Percentiles rank a stretch among this genome's conserved stretches.
Conservation (phyloP, 2,797 vertebrate genomes). For the Podarcis siculus region DNA sequence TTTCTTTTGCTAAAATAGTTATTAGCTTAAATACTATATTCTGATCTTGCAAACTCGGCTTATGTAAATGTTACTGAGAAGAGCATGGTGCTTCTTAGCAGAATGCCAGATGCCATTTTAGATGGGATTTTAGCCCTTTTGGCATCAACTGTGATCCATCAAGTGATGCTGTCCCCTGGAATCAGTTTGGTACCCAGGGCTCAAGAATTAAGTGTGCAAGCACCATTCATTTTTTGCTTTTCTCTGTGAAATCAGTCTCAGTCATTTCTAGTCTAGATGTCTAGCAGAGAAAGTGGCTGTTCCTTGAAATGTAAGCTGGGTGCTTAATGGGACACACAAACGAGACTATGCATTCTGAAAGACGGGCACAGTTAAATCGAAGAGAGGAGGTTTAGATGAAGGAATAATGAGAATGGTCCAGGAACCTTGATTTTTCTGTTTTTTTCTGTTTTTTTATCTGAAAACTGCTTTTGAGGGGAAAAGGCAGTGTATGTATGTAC, state of each 20-base stretch:
- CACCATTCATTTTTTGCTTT: background rate
- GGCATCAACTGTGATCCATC: slow-evolving; percentile 4
- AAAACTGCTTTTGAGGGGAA: no score
- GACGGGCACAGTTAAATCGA: background rate
- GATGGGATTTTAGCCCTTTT: background rate
- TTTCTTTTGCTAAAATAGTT: background rate
- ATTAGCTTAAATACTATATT: background rate
- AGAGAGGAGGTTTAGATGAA: background rate
- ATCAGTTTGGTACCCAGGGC: background rate
- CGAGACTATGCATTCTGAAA: background rate
- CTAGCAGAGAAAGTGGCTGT: background rate
- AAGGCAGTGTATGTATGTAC: background rate
- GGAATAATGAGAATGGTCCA: background rate
- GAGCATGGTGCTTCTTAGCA: background rate
- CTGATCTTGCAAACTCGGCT: background rate
- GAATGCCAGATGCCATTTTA: background rate
- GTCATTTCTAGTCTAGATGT: background rate
- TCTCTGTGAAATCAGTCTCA: no score
- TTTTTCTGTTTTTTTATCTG: no score
- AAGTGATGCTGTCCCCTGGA: slow-evolving; percentile 24
- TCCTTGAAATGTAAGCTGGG: background rate
- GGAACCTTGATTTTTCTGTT: no score
- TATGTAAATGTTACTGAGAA: background rate
- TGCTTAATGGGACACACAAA: background rate
- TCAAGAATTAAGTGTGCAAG: no score